phyloP scores from a whole-genome alignment of 1,140 invertebrate genomes.

The Heterodera schachtii region DNA sequence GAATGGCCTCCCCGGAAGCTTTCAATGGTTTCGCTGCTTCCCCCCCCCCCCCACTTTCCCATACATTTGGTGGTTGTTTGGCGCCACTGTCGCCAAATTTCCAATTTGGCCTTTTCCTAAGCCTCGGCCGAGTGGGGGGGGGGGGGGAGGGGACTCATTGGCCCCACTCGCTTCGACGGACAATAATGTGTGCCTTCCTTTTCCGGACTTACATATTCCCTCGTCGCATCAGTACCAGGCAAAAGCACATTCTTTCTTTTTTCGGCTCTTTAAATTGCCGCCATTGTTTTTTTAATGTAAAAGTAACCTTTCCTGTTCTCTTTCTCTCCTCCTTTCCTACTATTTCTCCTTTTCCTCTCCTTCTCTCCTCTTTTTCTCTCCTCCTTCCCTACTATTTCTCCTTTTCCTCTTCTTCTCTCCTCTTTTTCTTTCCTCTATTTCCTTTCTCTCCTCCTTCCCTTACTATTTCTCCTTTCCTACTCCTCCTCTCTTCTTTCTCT shows the following conservation, averaged over 20 bases:
- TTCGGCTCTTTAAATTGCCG: neutral
- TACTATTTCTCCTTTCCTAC: too few relatives aligned
- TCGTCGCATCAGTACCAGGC: neutral
- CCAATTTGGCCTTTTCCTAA: constrained; percentile 6
- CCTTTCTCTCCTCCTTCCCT: too few relatives aligned
- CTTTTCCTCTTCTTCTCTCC: too few relatives aligned
- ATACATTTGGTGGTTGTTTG: constrained; percentile 1
- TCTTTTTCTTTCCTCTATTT: too few relatives aligned
- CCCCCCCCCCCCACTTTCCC: neutral
- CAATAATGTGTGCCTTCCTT: neutral
- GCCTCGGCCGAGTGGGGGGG: neutral
- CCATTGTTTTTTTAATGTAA: neutral
- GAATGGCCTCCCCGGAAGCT: neutral
- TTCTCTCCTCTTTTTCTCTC: too few relatives aligned
- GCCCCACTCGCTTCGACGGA: neutral
- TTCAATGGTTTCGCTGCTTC: neutral
- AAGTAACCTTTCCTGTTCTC: neutral
- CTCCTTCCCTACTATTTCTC: too few relatives aligned
- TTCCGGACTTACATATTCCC: neutral
- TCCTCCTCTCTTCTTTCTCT: too few relatives aligned
- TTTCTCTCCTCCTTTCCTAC: too few relatives aligned
- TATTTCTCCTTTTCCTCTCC: too few relatives aligned
- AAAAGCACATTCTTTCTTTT: neutral
- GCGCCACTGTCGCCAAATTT: constrained; percentile 13
- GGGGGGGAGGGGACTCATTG: neutral